Percentiles rank a stretch among this genome's conserved stretches.
These are phyloP conservation scores for Scylla paramamosain DNA, from an alignment of 1,140 invertebrate species.

Conservation along the genomic window DNA sequence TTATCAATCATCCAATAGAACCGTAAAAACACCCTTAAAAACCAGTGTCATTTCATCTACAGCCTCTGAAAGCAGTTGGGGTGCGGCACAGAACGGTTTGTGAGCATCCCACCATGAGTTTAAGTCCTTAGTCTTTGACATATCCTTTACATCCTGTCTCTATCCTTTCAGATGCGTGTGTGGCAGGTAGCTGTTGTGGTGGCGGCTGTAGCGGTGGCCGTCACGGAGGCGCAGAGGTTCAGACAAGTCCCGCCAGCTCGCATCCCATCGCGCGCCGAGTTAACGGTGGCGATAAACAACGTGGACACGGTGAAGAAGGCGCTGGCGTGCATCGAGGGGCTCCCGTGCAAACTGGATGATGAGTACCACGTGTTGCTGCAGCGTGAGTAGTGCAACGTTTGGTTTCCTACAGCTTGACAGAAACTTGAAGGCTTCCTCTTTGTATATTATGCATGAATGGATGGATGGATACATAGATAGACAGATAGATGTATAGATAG, in stretches of 20 bases:
- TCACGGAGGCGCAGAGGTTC: background rate
- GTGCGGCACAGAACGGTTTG: too few species aligned
- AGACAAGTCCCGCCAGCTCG: background rate
- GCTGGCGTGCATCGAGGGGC: slow-evolving; percentile 59
- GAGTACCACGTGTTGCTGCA: slow-evolving; percentile 31
- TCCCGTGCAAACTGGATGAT: slow-evolving; percentile 2
- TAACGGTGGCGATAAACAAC: slow-evolving; percentile 61
- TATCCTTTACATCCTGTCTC: too few species aligned
- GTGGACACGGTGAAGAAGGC: slow-evolving; percentile 58
- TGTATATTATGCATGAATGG: background rate
- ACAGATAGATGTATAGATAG: background rate
- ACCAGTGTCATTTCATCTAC: too few species aligned
- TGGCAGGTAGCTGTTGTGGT: background rate
- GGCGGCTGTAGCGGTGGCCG: background rate
- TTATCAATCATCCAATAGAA: too few species aligned
- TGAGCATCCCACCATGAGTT: too few species aligned
- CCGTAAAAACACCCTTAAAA: too few species aligned
- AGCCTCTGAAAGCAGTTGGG: too few species aligned
- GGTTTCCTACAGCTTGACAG: background rate
- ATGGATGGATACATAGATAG: background rate
- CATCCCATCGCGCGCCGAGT: slow-evolving; percentile 42
- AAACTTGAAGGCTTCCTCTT: background rate
- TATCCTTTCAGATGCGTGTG: background rate
- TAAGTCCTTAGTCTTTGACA: too few species aligned
- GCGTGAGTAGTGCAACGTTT: background rate